These are phyloP conservation scores for Pherbina coryleti DNA, from an alignment of 2,888 invertebrate species.

Conservation along the genomic window DNA sequence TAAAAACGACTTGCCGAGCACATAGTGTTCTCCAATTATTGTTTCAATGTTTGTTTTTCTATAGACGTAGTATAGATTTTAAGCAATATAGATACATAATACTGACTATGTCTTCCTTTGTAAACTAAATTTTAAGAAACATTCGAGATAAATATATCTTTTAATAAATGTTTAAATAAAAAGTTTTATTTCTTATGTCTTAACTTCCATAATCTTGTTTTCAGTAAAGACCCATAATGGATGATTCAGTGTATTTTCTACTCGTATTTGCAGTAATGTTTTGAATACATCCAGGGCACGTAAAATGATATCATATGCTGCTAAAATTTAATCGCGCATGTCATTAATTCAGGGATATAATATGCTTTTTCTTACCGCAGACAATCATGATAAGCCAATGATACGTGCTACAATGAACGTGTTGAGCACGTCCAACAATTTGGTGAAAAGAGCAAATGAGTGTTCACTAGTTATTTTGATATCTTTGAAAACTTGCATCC, in stretches of 20 bases:
- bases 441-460: no score
- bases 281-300: background rate
- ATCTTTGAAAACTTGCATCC: no score
- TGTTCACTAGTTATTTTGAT: no score
- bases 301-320: slow-evolving; percentile 26
- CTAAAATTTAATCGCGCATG: background rate
- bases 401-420: slow-evolving; percentile 11
- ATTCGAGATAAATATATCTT: slow-evolving; percentile 5
- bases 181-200: background rate
- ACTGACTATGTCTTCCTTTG: slow-evolving; percentile 32
- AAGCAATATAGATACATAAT: background rate
- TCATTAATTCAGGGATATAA: background rate
- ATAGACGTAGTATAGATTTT: background rate
- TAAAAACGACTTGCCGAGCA: slow-evolving; percentile 32
- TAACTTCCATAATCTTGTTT: background rate
- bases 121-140: slow-evolving; percentile 4
- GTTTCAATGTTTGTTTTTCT: slow-evolving; percentile 1
- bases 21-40: slow-evolving; percentile 30
- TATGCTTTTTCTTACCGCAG: slow-evolving; percentile 9
- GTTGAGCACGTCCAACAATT: background rate
- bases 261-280: background rate
- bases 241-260: background rate
- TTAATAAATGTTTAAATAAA: slow-evolving; percentile 31
- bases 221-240: background rate
- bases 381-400: slow-evolving; percentile 22